Evolutionary conservation across 2,113 vertebrate genomes (phyloP).

Genomic region (Ceratotherium simum): DNA sequence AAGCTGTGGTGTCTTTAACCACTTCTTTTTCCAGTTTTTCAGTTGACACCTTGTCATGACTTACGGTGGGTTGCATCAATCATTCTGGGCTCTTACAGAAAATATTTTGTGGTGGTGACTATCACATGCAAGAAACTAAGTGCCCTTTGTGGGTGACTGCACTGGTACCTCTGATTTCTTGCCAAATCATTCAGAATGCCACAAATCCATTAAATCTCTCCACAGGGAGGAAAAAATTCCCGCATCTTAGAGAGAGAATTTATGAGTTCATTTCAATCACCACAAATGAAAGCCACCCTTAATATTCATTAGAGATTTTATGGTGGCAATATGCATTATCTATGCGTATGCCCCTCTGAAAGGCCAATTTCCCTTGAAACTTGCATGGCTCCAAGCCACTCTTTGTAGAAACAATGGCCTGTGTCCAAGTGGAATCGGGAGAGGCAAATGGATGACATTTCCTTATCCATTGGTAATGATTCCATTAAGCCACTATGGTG

Average conservation of each 20-base stretch:
- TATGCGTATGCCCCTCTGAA: constrained; percentile 60
- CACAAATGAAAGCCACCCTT: constrained; percentile 77
- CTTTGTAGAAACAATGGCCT: constrained; percentile 55
- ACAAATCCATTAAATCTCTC: constrained; percentile 74
- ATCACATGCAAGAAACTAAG: constrained; percentile 64
- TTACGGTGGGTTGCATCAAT: constrained; percentile 53
- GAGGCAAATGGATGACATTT: constrained; percentile 36
- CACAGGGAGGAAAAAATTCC: constrained; percentile 73
- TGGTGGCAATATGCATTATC: constrained; percentile 72
- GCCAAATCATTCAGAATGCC: constrained; percentile 75
- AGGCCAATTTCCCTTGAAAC: constrained; percentile 69
- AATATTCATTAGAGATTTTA: constrained; percentile 81
- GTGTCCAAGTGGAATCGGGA: constrained; percentile 64
- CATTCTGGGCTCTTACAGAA: constrained; percentile 62
- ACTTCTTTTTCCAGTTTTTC: constrained; percentile 76
- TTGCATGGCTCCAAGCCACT: constrained; percentile 71
- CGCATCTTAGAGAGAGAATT: constrained; percentile 79
- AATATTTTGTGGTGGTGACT: constrained; percentile 60
- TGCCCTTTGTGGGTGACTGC: constrained; percentile 77
- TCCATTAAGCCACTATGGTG: constrained; percentile 35
- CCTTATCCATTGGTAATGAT: constrained; percentile 63
- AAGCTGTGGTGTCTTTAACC: constrained; percentile 71
- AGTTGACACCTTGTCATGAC: constrained; percentile 68
- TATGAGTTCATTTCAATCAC: constrained; percentile 82
- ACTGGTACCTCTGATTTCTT: constrained; percentile 61